Base-by-base conservation (phyloP, 1,140 invertebrate species). In the Danaus melanippus region DNA sequence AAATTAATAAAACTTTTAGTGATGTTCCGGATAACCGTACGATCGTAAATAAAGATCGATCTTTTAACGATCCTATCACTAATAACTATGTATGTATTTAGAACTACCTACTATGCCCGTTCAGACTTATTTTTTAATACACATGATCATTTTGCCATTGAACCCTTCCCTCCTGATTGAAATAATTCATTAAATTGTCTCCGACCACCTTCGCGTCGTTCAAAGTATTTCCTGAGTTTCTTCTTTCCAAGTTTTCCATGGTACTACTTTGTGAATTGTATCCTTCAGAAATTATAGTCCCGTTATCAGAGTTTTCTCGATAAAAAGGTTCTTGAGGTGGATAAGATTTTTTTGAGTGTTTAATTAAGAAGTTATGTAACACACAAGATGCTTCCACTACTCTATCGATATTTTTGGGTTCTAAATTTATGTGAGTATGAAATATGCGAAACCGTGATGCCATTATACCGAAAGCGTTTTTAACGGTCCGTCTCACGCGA, bases 401-500 rank as follows among this genome's bases (percentile, higher is more conserved):
- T 50, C 41, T 39, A 12, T 51, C 65, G 7, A 64, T 64, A 42
- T 53, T 63, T 11, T 64, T 12, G 9, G 52, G 54, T 42, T 56
- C 49, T 45, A 64, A 42, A 60, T 61, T 64, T 12, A 62, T 62
- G 11, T 49, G 54, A 47, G 55, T 65, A 52, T 45, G n/a, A 11
- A 53, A 53, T 11, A 53, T 39, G 2, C 17, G 51, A 42, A 56
- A 49, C 42, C 53, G 11, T 15, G 46, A 43, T 15, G 17, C 62
- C 52, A 66, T n/a, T 10, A 66, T 66, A 11, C 64, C 56, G 42
- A 66, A 62, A 11, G 46, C 64, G 53, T 66, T 66, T 68, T 81
- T 77, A 9, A 73, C 58, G 42, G 60, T 58, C n/a, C n/a, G n/a
- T n/a, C n/a, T n/a, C 7, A 70, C 76, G 12, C 78, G 51, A 12